These are phyloP conservation scores for Hirtodrosophila confusa DNA, from an alignment of 2,888 invertebrate genomes.

Conservation along the genomic window DNA sequence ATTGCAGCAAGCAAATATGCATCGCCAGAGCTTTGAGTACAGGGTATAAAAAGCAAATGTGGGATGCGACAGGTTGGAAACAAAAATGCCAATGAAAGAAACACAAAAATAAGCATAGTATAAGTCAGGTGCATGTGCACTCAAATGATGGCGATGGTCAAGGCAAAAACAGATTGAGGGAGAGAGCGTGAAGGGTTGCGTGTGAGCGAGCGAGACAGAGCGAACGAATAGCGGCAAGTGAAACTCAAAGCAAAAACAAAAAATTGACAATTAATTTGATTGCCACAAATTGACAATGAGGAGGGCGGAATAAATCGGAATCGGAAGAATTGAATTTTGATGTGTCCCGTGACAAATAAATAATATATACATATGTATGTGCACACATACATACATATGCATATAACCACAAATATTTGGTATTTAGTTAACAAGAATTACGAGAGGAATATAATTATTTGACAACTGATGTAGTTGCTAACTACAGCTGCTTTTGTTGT, in stretches of 20 bases:
- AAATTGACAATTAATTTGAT: slow-evolving; percentile 58
- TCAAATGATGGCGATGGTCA: slow-evolving; percentile 28
- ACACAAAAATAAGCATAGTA: slow-evolving; percentile 8
- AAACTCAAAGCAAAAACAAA: slow-evolving; percentile 28
- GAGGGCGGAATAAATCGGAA: slow-evolving; percentile 26
- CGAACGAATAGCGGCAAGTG: slow-evolving; percentile 17
- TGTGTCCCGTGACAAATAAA: slow-evolving; percentile 33
- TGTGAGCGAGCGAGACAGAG: slow-evolving; percentile 2
- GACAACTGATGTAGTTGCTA: slow-evolving; percentile 34
- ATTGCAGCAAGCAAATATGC: background rate
- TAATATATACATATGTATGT: too few species aligned
- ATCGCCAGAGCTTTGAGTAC: background rate
- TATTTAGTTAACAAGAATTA: too few species aligned
- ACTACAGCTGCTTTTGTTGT: slow-evolving; percentile 25
- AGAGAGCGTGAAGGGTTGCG: background rate
- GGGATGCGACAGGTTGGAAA: slow-evolving; percentile 31
- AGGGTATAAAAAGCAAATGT: slow-evolving; percentile 2
- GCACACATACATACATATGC: too few species aligned
- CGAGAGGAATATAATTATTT: slow-evolving; percentile 6
- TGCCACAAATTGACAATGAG: slow-evolving; percentile 51
- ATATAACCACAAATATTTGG: too few species aligned
- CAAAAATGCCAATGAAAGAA: slow-evolving; percentile 23
- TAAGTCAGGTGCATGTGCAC: slow-evolving; percentile 36
- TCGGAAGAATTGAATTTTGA: slow-evolving; percentile 21
- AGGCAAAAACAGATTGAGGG: slow-evolving; percentile 18